These are phyloP conservation scores for Ichneumoninae sp. DNA, from an alignment of 2,888 invertebrate genomes.

Conservation along the genomic window DNA sequence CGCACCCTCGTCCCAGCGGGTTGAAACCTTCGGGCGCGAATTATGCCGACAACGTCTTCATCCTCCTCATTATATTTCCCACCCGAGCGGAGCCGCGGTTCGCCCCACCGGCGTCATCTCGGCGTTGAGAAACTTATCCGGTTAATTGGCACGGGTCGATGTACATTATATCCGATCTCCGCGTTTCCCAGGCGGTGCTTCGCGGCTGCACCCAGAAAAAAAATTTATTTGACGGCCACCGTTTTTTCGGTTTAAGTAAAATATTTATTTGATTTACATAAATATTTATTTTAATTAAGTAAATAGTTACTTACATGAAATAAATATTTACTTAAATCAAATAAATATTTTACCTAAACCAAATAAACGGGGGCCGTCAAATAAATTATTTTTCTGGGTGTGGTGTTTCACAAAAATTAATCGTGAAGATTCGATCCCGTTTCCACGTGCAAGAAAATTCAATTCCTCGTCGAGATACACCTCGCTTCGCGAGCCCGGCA, in stretches of 20 bases:
- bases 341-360: no score
- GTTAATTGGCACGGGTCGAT: constrained; percentile 69
- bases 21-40: constrained; percentile 72
- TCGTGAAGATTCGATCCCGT: constrained; percentile 50
- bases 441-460: constrained; percentile 27
- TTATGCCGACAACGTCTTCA: constrained; percentile 75
- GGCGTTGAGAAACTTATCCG: constrained; percentile 70
- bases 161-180: constrained; percentile 47
- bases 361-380: no score
- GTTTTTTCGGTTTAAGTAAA: no score
- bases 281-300: no score
- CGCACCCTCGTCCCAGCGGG: background rate
- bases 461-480: background rate
- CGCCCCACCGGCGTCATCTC: constrained; percentile 46
- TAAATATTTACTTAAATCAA: no score
- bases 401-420: constrained; percentile 39
- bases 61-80: constrained; percentile 74
- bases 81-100: constrained; percentile 1
- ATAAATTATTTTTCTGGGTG: no score
- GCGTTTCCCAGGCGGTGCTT: constrained; percentile 12
- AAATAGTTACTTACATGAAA: no score
- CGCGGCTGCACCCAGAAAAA: background rate
- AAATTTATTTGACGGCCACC: no score
- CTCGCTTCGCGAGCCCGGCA: background rate
- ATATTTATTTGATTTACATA: no score